phyloP scores from a whole-genome alignment of 2,797 vertebrate genomes.

The Galagoides demidoff region DNA sequence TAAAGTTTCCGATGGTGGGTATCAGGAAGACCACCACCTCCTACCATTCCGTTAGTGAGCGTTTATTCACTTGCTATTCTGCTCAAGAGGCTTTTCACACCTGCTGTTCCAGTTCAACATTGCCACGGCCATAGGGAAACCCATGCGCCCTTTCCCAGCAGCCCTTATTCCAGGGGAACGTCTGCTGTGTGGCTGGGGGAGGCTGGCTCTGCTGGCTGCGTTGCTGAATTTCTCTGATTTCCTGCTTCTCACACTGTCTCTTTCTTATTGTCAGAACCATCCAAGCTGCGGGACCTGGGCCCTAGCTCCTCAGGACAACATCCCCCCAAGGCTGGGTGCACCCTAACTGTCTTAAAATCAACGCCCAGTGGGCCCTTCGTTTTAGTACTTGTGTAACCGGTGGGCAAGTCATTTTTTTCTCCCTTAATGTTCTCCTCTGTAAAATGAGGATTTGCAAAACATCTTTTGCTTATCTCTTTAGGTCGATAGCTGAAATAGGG shows the following conservation, averaged over 20 bases:
- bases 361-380: background rate
- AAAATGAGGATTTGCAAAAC: background rate
- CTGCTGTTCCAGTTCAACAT: background rate
- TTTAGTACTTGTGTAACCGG: background rate
- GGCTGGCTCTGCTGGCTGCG: background rate
- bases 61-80: background rate
- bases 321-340: background rate
- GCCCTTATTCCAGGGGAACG: background rate
- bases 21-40: background rate
- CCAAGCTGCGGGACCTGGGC: background rate
- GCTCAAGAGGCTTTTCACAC: background rate
- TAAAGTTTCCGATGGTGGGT: background rate
- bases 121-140: background rate
- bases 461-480: background rate
- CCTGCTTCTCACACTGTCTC: background rate
- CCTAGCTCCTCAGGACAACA: background rate
- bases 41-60: fast-evolving
- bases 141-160: too few relatives aligned
- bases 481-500: background rate
- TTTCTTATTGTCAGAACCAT: background rate
- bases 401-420: background rate
- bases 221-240: background rate
- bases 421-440: background rate
- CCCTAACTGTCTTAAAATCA: background rate
- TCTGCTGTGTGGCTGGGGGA: background rate